A percentile compares a stretch with the other conserved stretches of the same genome.
phyloP scores from a whole-genome alignment of 1,140 invertebrate species.

The Drosophila paulistorum region DNA sequence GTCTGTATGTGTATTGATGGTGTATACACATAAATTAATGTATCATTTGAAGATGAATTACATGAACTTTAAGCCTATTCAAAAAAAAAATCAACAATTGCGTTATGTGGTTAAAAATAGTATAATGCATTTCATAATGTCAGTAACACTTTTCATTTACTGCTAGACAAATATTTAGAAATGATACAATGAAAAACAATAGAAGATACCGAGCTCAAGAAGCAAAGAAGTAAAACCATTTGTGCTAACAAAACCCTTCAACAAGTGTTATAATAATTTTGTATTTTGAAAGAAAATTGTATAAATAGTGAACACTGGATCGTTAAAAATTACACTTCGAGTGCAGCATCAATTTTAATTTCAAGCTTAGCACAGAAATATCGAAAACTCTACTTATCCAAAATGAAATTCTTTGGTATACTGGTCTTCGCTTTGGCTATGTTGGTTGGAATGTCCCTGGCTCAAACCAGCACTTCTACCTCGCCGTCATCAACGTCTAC shows the following conservation, averaged over 20 bases:
- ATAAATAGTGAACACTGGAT: conserved; percentile 49
- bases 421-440: conserved; percentile 38
- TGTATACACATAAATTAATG: too few relatives aligned
- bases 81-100: neutral
- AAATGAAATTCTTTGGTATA: conserved; percentile 58
- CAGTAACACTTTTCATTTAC: neutral
- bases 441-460: neutral
- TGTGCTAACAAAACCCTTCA: conserved; percentile 54
- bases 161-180: conserved; percentile 39
- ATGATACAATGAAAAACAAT: conserved; percentile 12
- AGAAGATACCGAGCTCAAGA: conserved; percentile 23
- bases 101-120: neutral
- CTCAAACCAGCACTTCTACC: neutral
- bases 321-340: conserved; percentile 53
- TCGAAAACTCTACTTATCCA: conserved; percentile 17
- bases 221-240: conserved; percentile 26
- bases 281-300: conserved; percentile 6
- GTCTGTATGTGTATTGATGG: neutral
- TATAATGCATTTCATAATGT: conserved; percentile 54
- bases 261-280: conserved; percentile 16
- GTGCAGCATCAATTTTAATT: conserved; percentile 38
- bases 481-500: neutral
- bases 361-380: conserved; percentile 18
- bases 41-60: neutral
- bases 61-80: neutral